These are phyloP conservation scores for Neolamprologus kungweensis DNA, from an alignment of 2,113 vertebrate genomes.

Conservation along the genomic window DNA sequence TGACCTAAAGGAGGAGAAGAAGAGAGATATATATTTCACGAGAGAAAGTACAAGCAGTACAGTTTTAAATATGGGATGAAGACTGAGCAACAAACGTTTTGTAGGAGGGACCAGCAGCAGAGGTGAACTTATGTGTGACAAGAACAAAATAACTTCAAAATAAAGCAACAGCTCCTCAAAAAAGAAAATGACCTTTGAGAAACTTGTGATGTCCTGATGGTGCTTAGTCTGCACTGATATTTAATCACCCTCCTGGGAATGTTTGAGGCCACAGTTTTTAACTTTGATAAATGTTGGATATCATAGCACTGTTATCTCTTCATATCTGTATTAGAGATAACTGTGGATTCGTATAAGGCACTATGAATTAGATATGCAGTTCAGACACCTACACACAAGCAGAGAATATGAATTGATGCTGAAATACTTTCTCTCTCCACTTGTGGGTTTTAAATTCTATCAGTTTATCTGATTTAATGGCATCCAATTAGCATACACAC, in stretches of 20 bases:
- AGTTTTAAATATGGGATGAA: neutral
- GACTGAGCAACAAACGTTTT: neutral
- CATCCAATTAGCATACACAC: neutral
- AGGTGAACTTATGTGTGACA: neutral
- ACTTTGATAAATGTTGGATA: neutral
- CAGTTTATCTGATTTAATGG: neutral
- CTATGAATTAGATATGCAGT: neutral
- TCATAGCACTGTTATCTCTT: neutral
- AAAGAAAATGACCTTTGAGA: neutral
- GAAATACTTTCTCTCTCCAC: neutral
- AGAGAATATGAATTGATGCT: neutral
- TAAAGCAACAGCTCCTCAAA: neutral
- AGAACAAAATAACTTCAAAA: neutral
- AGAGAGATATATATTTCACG: neutral
- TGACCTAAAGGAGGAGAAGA: slow-evolving; percentile 30
- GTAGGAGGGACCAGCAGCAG: neutral
- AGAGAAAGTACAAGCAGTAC: neutral
- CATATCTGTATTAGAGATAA: neutral
- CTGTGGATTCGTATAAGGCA: neutral
- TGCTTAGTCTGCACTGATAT: neutral
- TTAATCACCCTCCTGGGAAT: neutral
- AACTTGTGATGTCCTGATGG: neutral
- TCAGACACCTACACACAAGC: neutral
- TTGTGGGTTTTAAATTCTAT: neutral
- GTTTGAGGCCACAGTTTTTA: neutral